Base-by-base conservation (phyloP, 2,113 vertebrate genomes). In the Mesembrinibis cayennensis region DNA sequence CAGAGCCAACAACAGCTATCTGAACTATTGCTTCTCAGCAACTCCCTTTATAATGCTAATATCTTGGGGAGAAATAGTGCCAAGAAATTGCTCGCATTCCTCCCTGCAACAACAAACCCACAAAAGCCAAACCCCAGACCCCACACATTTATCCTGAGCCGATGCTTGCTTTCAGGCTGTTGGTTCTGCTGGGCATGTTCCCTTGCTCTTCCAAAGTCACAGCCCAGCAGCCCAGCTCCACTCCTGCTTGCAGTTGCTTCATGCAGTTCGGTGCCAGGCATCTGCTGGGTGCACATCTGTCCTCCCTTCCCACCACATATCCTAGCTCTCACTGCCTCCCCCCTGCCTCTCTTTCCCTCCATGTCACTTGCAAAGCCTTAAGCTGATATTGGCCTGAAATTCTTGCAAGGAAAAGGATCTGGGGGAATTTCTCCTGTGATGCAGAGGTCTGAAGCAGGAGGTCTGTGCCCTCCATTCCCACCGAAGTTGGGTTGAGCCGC, bases 61-160 rank as follows among this genome's bases (percentile, higher is more conserved):
- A 92, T 95, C 90, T 82, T 19, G 92, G 17, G 16, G 23, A 74
- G 78, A 87, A 89, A 82, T 5, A n/a, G 73, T 74, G 95, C 94
- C 97, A 96, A 95, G 93, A 91, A 94, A 96, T 96, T 82, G 44
- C 53, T 95, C 9, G 0, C 61, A 93, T 97, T 97, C 94, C 94
- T 95, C 53, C 70, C 77, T 69, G 72, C 56, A 92, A 76, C 77
- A 91, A 79, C 83, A 93, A 89, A 76, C 44, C 65, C 56, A 7
- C 56, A 12, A 11, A 62, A 94, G 77, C 61, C 94, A 94, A 89
- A 58, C 16, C 56, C 55, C 21, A 0, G 36, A 87, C 89, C 89
- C 80, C 90, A 65, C 92, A 58, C 59, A 5, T 62, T 55, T 73
- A 59, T 5, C 47, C 70, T 5, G 14, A 89, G 47, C 50, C 4